These are phyloP conservation scores for Tanypteryx hageni DNA, from an alignment of 2,888 invertebrate genomes.

Conservation along the genomic window DNA sequence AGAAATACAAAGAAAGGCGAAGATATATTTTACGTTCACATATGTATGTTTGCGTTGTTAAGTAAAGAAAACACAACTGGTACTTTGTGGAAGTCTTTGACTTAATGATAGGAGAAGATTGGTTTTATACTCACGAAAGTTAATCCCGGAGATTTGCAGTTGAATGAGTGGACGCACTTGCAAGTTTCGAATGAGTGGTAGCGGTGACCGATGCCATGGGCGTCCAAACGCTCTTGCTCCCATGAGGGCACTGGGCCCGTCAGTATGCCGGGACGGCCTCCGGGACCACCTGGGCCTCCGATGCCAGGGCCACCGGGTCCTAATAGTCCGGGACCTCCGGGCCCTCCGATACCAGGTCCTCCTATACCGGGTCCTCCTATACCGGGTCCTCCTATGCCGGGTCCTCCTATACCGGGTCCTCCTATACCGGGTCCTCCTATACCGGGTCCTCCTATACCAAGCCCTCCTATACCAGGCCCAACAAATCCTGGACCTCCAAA, in stretches of 20 bases:
- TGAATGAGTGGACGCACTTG: conserved; percentile 78
- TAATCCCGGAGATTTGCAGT: conserved; percentile 73
- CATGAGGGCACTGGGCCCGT: conserved; percentile 68
- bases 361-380: conserved; percentile 44
- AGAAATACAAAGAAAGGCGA: too few species aligned
- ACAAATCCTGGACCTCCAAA: conserved; percentile 35
- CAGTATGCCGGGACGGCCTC: conserved; percentile 61
- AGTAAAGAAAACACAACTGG: too few species aligned
- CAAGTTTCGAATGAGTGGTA: conserved; percentile 73
- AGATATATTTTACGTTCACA: too few species aligned
- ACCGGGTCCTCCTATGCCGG: conserved; percentile 2
- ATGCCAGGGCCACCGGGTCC: not conserved
- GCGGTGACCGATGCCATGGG: conserved; percentile 45
- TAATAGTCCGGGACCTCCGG: conserved; percentile 5
- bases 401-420: conserved; percentile 49
- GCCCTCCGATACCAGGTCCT: not conserved
- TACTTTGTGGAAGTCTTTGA: too few species aligned
- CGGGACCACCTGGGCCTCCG: not conserved
- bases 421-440: conserved; percentile 31
- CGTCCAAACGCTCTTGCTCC: conserved; percentile 67
- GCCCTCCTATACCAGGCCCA: not conserved
- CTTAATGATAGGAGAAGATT: too few species aligned
- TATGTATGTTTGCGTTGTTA: too few species aligned
- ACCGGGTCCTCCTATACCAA: conserved; percentile 50
- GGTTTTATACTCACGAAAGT: conserved; percentile 37